Base-by-base conservation (phyloP, 2,888 invertebrate species). In the Hydriomena furcata region DNA sequence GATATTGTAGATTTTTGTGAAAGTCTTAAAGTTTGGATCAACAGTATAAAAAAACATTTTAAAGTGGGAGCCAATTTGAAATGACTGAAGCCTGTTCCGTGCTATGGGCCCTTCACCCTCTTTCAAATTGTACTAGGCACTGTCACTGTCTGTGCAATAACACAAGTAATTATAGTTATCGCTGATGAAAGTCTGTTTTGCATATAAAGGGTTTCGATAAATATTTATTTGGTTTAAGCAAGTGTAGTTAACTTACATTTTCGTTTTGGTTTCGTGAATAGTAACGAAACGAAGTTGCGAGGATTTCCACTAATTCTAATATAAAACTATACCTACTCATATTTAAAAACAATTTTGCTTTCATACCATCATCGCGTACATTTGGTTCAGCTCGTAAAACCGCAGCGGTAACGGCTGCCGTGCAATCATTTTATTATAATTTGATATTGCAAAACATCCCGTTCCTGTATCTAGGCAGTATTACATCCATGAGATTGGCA, bases 191-290 rank as follows among this genome's bases (percentile, higher is more conserved):
- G 65, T 67, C 66, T 64, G 63, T 65, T 78, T 76, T 71, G 68
- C 76, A 77, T 78, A 75, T 71, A 69, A 73, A 77, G 66, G 71
- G 73, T 69, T 74, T 64, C 53, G 63, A 64, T 73, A 68, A 65
- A 68, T 72, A 66, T 69, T 63, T 69, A 70, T 73, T 72, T 69
- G 65, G 58, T 60, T 67, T 54, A 52, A n/a, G n/a, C n/a, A n/a
- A n/a, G n/a, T n/a, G n/a, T n/a, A n/a, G n/a, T n/a, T n/a, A n/a
- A n/a, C n/a, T n/a, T n/a, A n/a, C n/a, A n/a, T n/a, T n/a, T n/a
- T n/a, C n/a, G n/a, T n/a, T n/a, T n/a, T n/a, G n/a, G n/a, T n/a
- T n/a, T n/a, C n/a, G n/a, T n/a, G n/a, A n/a, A n/a, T n/a, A n/a
- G n/a, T n/a, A n/a, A n/a, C n/a, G n/a, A n/a, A 43, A 53, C 55